phyloP scores from a whole-genome alignment of 2,113 vertebrate species.

The Chamaetylas fuelleborni region DNA sequence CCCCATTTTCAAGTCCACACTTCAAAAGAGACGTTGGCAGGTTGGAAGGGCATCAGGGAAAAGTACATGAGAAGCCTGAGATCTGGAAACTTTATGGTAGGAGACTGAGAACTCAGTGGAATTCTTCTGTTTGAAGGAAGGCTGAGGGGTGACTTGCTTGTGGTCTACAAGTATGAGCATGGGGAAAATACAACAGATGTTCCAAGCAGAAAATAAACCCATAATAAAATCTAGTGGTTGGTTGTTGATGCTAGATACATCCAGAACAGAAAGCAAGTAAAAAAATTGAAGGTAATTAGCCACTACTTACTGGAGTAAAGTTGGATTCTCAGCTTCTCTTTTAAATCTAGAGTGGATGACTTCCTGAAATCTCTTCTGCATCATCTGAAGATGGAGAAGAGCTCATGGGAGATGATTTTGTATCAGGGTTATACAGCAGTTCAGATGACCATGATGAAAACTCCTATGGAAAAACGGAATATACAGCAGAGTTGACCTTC shows the following conservation, averaged over 20 bases:
- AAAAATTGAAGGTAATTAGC: slow-evolving; percentile 13
- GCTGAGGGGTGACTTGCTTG: slow-evolving; percentile 24
- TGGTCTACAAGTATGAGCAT: slow-evolving; percentile 38
- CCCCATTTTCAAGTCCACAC: background rate
- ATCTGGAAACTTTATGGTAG: background rate
- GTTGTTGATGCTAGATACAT: slow-evolving; percentile 1
- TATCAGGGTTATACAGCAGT: background rate
- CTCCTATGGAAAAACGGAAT: background rate
- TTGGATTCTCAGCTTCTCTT: background rate
- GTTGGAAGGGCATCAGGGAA: slow-evolving; percentile 23
- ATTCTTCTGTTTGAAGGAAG: background rate
- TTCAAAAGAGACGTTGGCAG: background rate
- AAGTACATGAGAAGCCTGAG: background rate
- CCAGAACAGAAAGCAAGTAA: slow-evolving; percentile 24
- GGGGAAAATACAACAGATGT: slow-evolving; percentile 49
- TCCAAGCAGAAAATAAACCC: slow-evolving; percentile 42
- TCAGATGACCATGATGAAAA: background rate
- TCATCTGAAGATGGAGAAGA: background rate
- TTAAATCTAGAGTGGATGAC: background rate
- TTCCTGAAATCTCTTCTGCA: background rate
- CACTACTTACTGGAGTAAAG: slow-evolving; percentile 34
- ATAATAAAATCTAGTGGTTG: slow-evolving; percentile 50
- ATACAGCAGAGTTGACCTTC: background rate
- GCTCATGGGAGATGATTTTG: background rate
- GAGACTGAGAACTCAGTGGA: background rate